These are phyloP conservation scores for Gorsachius goisagi DNA, from an alignment of 2,113 vertebrate genomes.

Conservation along the genomic window DNA sequence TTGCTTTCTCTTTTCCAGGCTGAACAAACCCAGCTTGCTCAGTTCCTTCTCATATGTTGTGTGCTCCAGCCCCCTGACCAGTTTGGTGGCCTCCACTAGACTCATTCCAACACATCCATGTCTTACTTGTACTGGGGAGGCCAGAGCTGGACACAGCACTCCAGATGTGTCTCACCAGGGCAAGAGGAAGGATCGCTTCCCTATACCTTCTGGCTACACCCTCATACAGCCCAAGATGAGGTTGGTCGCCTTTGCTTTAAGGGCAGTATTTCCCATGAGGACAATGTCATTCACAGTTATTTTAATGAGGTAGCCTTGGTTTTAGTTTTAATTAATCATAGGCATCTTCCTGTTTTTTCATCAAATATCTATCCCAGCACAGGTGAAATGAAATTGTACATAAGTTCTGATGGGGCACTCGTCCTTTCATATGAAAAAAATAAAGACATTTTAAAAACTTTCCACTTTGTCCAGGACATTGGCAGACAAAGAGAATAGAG, in stretches of 20 bases:
- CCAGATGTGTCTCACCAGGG: neutral
- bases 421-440: neutral
- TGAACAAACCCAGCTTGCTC: neutral
- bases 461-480: neutral
- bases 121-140: neutral
- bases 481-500: neutral
- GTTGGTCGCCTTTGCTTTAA: neutral
- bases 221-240: neutral
- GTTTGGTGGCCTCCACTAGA: neutral
- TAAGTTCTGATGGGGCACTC: neutral
- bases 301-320: neutral
- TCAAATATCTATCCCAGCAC: neutral
- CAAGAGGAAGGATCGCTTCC: neutral
- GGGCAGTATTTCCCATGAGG: neutral
- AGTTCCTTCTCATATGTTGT: neutral
- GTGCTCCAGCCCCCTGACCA: neutral
- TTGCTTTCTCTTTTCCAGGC: neutral
- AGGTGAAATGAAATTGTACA: neutral
- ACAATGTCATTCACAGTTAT: neutral
- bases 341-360: neutral
- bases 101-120: neutral
- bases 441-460: neutral
- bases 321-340: neutral
- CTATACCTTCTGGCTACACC: neutral
- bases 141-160: neutral